phyloP scores from a whole-genome alignment of 2,888 invertebrate species.

The Nasonovia ribisnigri region DNA sequence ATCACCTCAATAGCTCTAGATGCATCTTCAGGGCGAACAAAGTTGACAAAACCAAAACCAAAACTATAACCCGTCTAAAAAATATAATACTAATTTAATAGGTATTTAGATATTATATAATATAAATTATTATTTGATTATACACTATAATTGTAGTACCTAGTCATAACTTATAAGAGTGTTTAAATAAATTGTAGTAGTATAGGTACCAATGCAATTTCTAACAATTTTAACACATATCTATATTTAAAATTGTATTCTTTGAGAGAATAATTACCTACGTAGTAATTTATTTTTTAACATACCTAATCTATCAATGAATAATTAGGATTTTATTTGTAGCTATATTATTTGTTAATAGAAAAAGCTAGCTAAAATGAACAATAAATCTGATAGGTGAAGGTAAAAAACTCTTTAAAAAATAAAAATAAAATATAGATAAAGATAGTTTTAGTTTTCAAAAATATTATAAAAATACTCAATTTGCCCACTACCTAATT shows the following conservation, averaged over 20 bases:
- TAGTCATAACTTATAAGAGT: no score
- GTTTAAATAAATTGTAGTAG: neutral
- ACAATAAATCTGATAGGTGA: neutral
- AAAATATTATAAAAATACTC: neutral
- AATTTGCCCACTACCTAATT: neutral
- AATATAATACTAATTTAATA: neutral
- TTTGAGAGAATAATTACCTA: neutral
- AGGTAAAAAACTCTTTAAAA: neutral
- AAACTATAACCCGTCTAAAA: conserved; percentile 91
- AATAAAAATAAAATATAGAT: neutral
- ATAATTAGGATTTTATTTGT: neutral
- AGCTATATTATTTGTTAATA: neutral
- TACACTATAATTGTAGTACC: neutral
- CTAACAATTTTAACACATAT: neutral
- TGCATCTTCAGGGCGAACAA: conserved; percentile 87
- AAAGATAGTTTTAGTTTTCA: neutral
- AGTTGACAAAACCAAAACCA: conserved; percentile 96
- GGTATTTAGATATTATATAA: neutral
- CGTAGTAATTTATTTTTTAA: neutral
- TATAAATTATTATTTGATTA: neutral
- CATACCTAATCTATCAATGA: neutral
- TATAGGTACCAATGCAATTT: neutral
- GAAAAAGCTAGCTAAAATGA: neutral
- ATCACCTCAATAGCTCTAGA: conserved; percentile 86
- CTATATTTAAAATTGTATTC: neutral